A percentile compares a stretch with the other conserved stretches of the same genome.
Conservation (phyloP, 53 echinoderm and acorn worm species). For the Holothuria scabra region DNA sequence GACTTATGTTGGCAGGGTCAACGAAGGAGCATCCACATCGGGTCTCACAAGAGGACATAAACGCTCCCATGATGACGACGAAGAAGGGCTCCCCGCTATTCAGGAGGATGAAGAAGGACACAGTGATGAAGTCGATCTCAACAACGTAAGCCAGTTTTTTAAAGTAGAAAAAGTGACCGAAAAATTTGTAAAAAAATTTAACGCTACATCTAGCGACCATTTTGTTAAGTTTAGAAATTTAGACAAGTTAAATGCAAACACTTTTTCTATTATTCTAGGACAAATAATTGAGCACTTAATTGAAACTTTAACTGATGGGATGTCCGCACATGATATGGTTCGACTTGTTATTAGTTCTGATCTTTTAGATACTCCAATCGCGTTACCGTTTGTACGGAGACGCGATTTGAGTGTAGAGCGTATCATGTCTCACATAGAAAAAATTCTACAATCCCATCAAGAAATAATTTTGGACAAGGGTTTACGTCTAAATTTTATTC, state of each 20-base stretch:
- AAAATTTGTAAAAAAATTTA: slow-evolving; percentile 37
- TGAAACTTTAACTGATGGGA: background rate
- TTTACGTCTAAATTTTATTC: slow-evolving; percentile 20
- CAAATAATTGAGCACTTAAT: background rate
- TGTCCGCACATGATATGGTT: background rate
- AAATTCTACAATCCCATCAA: slow-evolving; percentile 34
- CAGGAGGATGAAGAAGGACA: no score
- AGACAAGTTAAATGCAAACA: background rate
- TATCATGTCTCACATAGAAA: background rate
- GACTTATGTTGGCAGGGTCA: no score
- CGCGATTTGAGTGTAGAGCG: background rate
- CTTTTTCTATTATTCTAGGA: background rate
- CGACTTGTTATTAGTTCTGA: background rate
- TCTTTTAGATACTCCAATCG: slow-evolving; percentile 13
- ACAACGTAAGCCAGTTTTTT: no score
- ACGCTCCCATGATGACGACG: no score
- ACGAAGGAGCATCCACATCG: no score
- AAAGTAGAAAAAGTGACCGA: background rate
- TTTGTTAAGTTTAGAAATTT: background rate
- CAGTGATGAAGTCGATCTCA: no score
- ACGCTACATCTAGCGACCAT: slow-evolving; percentile 5
- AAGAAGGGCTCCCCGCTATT: no score
- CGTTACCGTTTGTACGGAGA: slow-evolving; percentile 13
- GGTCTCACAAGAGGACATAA: no score
- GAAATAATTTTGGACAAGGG: slow-evolving; percentile 30